Conservation (phyloP, 2,113 vertebrate species). For the Isichthys henryi region DNA sequence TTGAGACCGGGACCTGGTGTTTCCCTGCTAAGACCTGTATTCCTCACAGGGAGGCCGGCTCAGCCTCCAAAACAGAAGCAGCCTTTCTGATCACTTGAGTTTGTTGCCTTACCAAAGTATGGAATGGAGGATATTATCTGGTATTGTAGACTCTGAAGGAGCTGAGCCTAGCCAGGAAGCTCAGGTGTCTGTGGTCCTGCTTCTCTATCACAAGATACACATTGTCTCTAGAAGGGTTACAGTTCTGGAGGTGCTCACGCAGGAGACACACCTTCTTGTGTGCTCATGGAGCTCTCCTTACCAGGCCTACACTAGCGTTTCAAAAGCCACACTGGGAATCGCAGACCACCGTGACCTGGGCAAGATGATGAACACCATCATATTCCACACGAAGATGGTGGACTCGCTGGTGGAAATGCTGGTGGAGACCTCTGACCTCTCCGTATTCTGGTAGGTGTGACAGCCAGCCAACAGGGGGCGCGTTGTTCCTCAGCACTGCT, state of each 20-base stretch:
- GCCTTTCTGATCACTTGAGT: background rate
- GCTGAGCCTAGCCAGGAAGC: background rate
- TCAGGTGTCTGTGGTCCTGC: background rate
- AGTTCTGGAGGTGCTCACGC: background rate
- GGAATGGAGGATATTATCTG: background rate
- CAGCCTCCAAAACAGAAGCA: background rate
- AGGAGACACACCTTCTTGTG: background rate
- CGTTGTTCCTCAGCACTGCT: background rate
- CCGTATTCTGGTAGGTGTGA: slow-evolving; percentile 86
- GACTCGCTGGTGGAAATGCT: slow-evolving; percentile 98
- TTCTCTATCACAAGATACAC: background rate
- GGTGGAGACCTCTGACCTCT: slow-evolving; percentile 95
- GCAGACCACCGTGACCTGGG: slow-evolving; percentile 96
- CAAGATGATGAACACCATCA: slow-evolving; percentile 99
- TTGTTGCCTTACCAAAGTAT: background rate
- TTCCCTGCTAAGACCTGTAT: background rate
- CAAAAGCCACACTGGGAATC: slow-evolving; percentile 87
- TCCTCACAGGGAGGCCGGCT: background rate
- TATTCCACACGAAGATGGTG: slow-evolving; percentile 99
- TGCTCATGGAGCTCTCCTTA: background rate
- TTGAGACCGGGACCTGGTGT: background rate
- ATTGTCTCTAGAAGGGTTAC: background rate
- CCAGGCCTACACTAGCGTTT: slow-evolving; percentile 95
- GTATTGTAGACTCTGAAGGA: background rate
- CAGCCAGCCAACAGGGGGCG: background rate